phyloP scores from a whole-genome alignment of 2,797 vertebrate genomes.

The Sebastiscus tertius region DNA sequence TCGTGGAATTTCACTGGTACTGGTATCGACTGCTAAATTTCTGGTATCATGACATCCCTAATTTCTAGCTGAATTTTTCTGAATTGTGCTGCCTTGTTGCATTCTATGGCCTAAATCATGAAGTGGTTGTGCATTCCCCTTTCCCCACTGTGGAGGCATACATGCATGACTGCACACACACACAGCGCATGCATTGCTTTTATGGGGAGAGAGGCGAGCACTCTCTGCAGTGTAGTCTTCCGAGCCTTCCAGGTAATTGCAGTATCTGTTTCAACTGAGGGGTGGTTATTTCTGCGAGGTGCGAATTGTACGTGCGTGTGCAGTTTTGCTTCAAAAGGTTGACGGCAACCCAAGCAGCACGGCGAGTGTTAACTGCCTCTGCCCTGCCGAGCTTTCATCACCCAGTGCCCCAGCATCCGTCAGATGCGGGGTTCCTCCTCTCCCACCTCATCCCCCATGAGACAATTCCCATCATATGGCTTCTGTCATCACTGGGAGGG shows the following conservation, averaged over 20 bases:
- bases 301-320: constrained; percentile 27
- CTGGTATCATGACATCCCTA: no score
- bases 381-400: constrained; percentile 75
- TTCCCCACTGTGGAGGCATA: background rate
- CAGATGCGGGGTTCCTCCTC: constrained; percentile 20
- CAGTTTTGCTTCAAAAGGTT: constrained; percentile 30
- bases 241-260: constrained; percentile 67
- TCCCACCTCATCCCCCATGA: constrained; percentile 25
- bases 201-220: background rate
- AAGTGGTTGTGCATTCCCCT: background rate
- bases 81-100: background rate
- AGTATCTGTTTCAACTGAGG: constrained; percentile 63
- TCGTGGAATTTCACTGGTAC: no score
- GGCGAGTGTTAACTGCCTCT: constrained; percentile 6
- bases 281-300: constrained; percentile 39
- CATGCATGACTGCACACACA: constrained; percentile 32
- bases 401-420: constrained; percentile 29
- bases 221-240: constrained; percentile 27
- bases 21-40: no score
- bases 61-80: background rate
- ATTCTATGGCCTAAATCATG: constrained; percentile 7
- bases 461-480: constrained; percentile 17
- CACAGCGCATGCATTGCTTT: constrained; percentile 27
- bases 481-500: constrained; percentile 12
- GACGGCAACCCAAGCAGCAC: constrained; percentile 32